Conservation (phyloP, 2,113 vertebrate species). For the Phoenicopterus ruber region DNA sequence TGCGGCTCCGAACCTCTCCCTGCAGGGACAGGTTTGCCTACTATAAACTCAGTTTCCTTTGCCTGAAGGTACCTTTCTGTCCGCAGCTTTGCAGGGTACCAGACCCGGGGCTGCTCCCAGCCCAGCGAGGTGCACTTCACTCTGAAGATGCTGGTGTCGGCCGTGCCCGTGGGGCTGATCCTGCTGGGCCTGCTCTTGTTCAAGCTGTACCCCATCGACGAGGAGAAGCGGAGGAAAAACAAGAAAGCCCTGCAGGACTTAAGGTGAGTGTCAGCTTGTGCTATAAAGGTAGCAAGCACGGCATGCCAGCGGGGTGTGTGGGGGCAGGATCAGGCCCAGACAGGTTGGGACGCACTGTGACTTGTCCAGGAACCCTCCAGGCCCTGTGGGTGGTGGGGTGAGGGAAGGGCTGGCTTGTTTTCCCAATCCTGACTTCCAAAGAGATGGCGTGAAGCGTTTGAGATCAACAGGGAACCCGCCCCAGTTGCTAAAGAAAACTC, state of each 20-base stretch:
- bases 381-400: neutral
- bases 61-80: neutral
- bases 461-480: neutral
- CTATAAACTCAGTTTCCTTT: neutral
- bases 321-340: neutral
- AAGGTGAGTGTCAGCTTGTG: constrained; percentile 68
- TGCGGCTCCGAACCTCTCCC: neutral
- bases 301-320: accelerated
- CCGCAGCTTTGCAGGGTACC: constrained; percentile 88
- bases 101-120: constrained; percentile 81
- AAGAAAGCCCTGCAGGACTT: constrained; percentile 82
- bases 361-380: neutral
- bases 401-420: neutral
- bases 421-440: neutral
- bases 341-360: neutral
- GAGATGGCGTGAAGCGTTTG: neutral
- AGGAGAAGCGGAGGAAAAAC: constrained; percentile 83
- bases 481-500: neutral
- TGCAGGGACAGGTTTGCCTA: neutral
- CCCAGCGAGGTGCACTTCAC: constrained; percentile 80
- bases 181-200: constrained; percentile 86
- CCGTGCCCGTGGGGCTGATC: constrained; percentile 83
- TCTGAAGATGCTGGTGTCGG: constrained; percentile 87
- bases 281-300: accelerated
- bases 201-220: constrained; percentile 87